These are phyloP conservation scores for Atrichornis clamosus DNA, from an alignment of 2,113 vertebrate species.

Conservation along the genomic window DNA sequence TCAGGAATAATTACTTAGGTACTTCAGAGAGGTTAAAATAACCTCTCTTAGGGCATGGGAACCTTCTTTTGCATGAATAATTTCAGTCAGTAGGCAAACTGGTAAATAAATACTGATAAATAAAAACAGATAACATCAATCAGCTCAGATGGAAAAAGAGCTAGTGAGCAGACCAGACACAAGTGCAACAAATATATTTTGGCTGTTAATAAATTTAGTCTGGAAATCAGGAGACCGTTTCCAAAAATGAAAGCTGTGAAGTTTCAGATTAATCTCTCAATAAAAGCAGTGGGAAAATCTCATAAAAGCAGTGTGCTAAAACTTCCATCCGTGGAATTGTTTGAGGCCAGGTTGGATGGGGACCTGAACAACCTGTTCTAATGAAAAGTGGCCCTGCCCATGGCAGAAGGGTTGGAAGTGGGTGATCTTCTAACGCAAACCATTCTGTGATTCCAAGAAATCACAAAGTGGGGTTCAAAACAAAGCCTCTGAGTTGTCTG, in stretches of 20 bases:
- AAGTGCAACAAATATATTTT: neutral
- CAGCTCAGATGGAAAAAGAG: neutral
- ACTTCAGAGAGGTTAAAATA: constrained; percentile 9
- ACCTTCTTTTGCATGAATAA: neutral
- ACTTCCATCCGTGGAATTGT: neutral
- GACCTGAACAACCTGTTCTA: neutral
- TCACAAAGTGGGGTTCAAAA: neutral
- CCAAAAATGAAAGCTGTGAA: neutral
- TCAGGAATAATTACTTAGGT: neutral
- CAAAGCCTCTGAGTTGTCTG: neutral
- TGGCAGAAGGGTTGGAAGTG: neutral
- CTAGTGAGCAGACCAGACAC: neutral
- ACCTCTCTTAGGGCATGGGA: neutral
- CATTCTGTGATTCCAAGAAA: neutral
- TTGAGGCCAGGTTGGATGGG: neutral
- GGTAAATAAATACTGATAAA: neutral
- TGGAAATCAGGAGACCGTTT: neutral
- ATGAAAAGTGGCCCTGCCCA: neutral
- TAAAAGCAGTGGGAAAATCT: neutral
- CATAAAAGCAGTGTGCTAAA: neutral
- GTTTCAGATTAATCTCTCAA: neutral
- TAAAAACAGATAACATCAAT: neutral
- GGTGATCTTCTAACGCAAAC: neutral
- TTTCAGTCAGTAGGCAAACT: neutral
- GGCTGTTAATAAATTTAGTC: neutral